Evolutionary conservation across 1,140 invertebrate species (phyloP), one percentile per base, ranked within the genome.

Genomic region (Maniola jurtina): DNA sequence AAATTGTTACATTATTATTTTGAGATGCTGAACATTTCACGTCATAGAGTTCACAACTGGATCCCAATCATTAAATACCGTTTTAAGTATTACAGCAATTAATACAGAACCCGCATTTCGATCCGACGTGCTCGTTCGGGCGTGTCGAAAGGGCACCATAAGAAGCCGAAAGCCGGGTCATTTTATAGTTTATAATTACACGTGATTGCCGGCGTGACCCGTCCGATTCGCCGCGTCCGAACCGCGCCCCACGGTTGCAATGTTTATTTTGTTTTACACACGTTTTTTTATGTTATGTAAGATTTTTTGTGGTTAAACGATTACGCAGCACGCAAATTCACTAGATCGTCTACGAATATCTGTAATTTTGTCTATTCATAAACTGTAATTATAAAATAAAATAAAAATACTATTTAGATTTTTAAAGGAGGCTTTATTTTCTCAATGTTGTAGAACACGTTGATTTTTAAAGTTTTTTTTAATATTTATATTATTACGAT

Each of bases 171-270:
- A 84, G 76, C 72, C 64, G 70, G 77, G 76, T 80, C 78, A 79
- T 81, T 86, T 88, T 88, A 88, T 86, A 83, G 81, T 83, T 85
- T 86, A 88, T 88, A 88, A 88, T 88, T 86, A 84, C 80, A 64
- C 55, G 50, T 83, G 80, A 86, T 86, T 83, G 80, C 77, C 70
- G 73, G 66, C 83, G 77, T 79, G 80, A 79, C 79, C 75, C 63
- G 67, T 48, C 58, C 75, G 76, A 76, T 82, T 74, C 71, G 75
- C 75, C 71, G 61, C 58, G 60, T 67, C 70, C 8, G 68, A 71
- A 73, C 69, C 71, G 68, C 64, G 57, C 59, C 45, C 60, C 69
- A 59, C 70, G 67, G 73, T 71, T 74, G 68, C 74, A 76, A 61
- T 80, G 74, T 83, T 78, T 75, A 74, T 76, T 81, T 77, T 75